phyloP scores from a whole-genome alignment of 2,113 vertebrate species.

The Gnathonemus longibarbis region DNA sequence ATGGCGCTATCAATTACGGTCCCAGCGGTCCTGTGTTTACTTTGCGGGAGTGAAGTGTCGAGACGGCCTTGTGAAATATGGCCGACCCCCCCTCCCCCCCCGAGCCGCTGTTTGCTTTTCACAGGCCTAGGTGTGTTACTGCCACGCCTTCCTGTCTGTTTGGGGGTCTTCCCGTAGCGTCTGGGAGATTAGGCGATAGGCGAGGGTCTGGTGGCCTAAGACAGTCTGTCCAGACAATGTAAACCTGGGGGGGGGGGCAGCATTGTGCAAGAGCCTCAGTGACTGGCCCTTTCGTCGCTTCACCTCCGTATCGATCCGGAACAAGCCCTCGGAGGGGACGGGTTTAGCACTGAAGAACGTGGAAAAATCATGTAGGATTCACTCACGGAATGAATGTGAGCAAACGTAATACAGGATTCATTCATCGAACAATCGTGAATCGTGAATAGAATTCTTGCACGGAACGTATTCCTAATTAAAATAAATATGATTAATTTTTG shows the following conservation, averaged over 20 bases:
- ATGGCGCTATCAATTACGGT: slow-evolving; percentile 53
- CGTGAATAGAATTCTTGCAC: neutral
- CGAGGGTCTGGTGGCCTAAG: neutral
- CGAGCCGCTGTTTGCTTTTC: slow-evolving; percentile 51
- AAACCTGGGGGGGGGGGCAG: neutral
- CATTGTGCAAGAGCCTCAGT: neutral
- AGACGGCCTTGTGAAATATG: slow-evolving; percentile 49
- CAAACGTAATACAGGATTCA: neutral
- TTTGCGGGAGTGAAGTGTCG: slow-evolving; percentile 51
- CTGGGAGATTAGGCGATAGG: slow-evolving; percentile 20
- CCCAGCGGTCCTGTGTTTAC: slow-evolving; percentile 53
- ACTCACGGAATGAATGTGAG: neutral
- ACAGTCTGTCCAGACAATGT: slow-evolving; percentile 9
- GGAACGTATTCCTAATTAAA: neutral
- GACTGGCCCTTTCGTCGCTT: neutral
- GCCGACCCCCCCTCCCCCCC: slow-evolving; percentile 31
- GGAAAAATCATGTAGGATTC: neutral
- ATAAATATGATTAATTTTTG: neutral
- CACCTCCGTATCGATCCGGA: neutral
- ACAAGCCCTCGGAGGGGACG: neutral
- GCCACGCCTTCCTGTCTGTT: slow-evolving; percentile 33
- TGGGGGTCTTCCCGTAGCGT: slow-evolving; percentile 22
- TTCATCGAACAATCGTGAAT: neutral
- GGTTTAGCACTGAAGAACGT: neutral
- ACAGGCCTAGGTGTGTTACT: slow-evolving; percentile 48